Evolutionary conservation across 2,113 vertebrate species (phyloP).

Genomic region (Archilochus colubris): DNA sequence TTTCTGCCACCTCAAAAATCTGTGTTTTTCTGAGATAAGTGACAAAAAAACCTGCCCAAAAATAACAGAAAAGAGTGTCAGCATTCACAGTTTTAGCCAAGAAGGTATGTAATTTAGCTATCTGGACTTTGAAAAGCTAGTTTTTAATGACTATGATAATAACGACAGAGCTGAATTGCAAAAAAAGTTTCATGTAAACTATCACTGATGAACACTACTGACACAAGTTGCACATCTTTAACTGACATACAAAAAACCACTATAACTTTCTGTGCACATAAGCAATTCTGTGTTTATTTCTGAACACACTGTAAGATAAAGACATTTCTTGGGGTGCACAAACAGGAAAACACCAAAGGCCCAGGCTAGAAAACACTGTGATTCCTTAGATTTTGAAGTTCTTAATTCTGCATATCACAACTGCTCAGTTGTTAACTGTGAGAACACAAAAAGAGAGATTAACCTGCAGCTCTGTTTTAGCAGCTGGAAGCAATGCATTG

Average conservation of each 20-base stretch:
- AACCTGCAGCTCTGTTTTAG: background rate
- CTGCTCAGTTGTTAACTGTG: background rate
- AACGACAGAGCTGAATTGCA: background rate
- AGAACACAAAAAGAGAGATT: background rate
- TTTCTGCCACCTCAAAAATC: background rate
- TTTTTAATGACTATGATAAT: background rate
- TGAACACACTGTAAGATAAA: background rate
- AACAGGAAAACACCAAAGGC: background rate
- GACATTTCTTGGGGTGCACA: fast-evolving
- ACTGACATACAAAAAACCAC: background rate
- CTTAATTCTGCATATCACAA: fast-evolving
- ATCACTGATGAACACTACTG: background rate
- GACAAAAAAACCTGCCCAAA: background rate
- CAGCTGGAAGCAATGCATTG: background rate
- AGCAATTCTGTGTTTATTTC: background rate
- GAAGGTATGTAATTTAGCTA: background rate
- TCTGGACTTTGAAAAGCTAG: background rate
- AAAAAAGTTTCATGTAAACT: background rate
- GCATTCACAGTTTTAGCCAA: background rate
- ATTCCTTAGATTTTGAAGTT: background rate
- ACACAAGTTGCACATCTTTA: background rate
- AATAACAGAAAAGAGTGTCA: background rate
- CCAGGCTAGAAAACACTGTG: background rate
- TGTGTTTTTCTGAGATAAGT: background rate
- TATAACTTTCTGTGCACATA: background rate